Conservation (phyloP, 2,888 invertebrate genomes). For the Toxonevra muliebris region DNA sequence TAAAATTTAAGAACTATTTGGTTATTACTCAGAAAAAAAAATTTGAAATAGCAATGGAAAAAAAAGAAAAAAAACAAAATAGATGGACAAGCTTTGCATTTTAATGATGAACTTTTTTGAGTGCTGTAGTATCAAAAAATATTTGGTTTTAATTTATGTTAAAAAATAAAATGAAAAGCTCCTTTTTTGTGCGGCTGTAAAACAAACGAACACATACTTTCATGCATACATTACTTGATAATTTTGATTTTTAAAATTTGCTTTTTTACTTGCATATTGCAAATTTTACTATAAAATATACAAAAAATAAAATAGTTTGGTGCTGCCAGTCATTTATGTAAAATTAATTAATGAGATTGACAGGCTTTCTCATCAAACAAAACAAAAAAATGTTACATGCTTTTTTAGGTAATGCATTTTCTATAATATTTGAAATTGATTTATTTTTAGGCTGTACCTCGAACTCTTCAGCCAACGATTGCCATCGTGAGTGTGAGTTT, state of each 20-base stretch:
- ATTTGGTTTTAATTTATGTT: background rate
- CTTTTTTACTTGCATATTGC: too few species aligned
- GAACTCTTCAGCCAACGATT: constrained; percentile 54
- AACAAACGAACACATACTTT: too few species aligned
- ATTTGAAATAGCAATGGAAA: background rate
- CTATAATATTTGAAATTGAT: constrained; percentile 1
- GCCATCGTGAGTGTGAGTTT: constrained; percentile 60
- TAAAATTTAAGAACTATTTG: too few species aligned
- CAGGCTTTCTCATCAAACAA: constrained; percentile 18
- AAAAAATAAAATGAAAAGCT: background rate
- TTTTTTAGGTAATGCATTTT: background rate
- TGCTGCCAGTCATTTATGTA: too few species aligned
- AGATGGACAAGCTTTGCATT: background rate
- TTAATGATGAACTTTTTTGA: too few species aligned
- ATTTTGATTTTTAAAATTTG: too few species aligned
- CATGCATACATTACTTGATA: too few species aligned
- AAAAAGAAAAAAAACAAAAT: background rate
- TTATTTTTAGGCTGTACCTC: constrained; percentile 54
- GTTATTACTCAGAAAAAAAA: too few species aligned
- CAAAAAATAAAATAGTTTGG: too few species aligned
- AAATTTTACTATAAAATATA: too few species aligned
- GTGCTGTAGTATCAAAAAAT: too few species aligned
- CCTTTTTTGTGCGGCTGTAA: too few species aligned
- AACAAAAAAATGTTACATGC: background rate
- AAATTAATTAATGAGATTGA: constrained; percentile 7